phyloP scores from a whole-genome alignment of 1,140 invertebrate genomes.

The Himalopsyche phryganea region DNA sequence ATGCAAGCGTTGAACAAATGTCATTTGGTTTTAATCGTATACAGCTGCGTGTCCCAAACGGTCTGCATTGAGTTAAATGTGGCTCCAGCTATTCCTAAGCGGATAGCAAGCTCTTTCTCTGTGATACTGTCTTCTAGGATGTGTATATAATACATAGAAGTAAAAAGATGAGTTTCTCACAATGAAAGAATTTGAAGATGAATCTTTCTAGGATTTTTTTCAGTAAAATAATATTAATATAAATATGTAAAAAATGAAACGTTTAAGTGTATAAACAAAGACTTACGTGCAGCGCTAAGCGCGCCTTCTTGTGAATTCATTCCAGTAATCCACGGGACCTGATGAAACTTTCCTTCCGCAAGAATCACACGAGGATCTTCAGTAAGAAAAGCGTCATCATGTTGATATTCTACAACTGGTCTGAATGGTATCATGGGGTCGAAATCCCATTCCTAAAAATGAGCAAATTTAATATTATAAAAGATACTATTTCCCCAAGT shows the following conservation, averaged over 20 bases:
- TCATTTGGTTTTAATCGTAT: too few relatives aligned
- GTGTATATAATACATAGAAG: neutral
- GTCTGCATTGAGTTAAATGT: too few relatives aligned
- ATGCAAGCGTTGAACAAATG: too few relatives aligned
- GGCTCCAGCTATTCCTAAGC: too few relatives aligned
- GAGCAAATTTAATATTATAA: too few relatives aligned
- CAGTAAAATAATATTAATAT: neutral
- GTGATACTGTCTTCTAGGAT: too few relatives aligned
- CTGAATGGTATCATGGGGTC: constrained; percentile 50
- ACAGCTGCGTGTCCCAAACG: too few relatives aligned
- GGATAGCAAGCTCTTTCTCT: too few relatives aligned
- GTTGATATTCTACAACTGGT: constrained; percentile 40
- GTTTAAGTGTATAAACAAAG: too few relatives aligned
- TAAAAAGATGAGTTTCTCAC: neutral
- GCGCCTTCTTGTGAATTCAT: constrained; percentile 45
- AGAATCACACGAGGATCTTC: constrained; percentile 40
- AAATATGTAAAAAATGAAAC: neutral
- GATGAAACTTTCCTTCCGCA: constrained; percentile 35
- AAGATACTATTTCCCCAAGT: too few relatives aligned
- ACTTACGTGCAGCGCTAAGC: constrained; percentile 39
- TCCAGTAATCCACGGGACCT: constrained; percentile 46
- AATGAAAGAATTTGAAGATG: neutral
- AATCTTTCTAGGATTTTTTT: constrained; percentile 2
- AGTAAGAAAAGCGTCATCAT: constrained; percentile 41
- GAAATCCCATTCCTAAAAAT: constrained; percentile 42